Conservation (phyloP, 2,113 vertebrate genomes). For the Setophaga petechia region DNA sequence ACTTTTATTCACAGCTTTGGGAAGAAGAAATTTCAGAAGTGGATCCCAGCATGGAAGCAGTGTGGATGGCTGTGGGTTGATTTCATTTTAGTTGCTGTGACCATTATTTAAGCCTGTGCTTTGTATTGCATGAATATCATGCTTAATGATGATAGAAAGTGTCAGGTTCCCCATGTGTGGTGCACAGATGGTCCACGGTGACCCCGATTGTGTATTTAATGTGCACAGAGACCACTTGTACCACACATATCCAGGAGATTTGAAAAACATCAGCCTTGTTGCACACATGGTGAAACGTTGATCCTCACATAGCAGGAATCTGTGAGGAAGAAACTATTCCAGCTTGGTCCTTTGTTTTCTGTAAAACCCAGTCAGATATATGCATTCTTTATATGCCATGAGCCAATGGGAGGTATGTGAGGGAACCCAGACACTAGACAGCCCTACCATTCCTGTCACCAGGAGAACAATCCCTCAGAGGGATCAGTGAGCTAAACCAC, state of each 20-base stretch:
- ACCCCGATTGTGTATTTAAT: background rate
- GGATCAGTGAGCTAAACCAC: background rate
- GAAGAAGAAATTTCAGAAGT: background rate
- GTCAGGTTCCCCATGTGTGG: constrained; percentile 3
- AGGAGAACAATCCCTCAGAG: background rate
- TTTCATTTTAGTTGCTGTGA: background rate
- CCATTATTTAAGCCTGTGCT: background rate
- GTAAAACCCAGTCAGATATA: constrained; percentile 32
- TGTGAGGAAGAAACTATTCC: constrained; percentile 9
- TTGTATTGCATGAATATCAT: background rate
- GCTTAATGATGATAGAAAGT: background rate
- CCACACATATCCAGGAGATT: background rate
- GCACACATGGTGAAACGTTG: background rate
- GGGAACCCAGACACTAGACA: background rate
- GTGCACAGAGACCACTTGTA: background rate
- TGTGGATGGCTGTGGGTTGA: background rate
- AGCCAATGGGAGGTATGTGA: background rate
- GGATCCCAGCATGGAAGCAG: background rate
- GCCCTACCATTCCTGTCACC: background rate
- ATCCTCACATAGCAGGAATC: constrained; percentile 1
- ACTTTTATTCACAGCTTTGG: background rate
- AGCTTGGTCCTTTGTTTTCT: background rate
- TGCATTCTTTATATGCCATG: constrained; percentile 28
- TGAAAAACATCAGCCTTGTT: background rate
- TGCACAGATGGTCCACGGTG: constrained; percentile 43